A percentile compares a stretch with the other conserved stretches of the same genome.
Evolutionary conservation across 35 echinoderm and acorn worm species (phyloP).

Genomic region (Apostichopus californicus): DNA sequence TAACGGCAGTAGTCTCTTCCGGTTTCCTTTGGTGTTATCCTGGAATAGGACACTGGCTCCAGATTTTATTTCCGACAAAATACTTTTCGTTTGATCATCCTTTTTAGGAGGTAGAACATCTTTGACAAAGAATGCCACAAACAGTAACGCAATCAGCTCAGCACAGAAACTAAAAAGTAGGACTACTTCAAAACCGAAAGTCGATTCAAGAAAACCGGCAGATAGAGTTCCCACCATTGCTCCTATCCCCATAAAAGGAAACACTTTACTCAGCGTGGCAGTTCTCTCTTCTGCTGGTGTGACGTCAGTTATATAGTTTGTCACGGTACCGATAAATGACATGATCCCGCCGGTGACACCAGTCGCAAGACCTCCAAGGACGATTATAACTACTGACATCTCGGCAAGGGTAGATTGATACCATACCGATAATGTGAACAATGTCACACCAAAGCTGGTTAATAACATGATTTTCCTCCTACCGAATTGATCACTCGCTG

Average conservation of each 20-base stretch:
- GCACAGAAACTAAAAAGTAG: neutral
- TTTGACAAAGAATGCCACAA: constrained; percentile 40
- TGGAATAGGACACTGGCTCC: constrained; percentile 1
- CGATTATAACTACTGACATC: constrained; percentile 34
- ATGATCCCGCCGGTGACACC: constrained; percentile 54
- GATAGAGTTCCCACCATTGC: constrained; percentile 69
- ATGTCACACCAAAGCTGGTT: constrained; percentile 55
- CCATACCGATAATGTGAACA: constrained; percentile 48
- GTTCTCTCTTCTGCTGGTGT: constrained; percentile 77
- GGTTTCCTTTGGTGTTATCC: neutral
- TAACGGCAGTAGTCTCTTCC: neutral
- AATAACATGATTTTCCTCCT: constrained; percentile 74
- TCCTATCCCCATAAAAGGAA: constrained; percentile 84
- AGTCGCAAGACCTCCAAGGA: constrained; percentile 79
- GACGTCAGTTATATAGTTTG: constrained; percentile 82
- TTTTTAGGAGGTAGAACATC: neutral
- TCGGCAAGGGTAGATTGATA: constrained; percentile 34
- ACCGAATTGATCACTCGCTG: constrained; percentile 81
- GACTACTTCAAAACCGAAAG: constrained; percentile 32
- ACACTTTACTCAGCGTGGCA: constrained; percentile 59
- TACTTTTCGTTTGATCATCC: constrained; percentile 10
- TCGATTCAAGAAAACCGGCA: constrained; percentile 62
- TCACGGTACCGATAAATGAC: constrained; percentile 71
- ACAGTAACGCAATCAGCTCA: constrained; percentile 14
- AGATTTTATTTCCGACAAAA: neutral